A percentile compares a stretch with the other conserved stretches of the same genome.
These are phyloP conservation scores for Catamblyrhynchus diadema DNA, from an alignment of 2,797 vertebrate species.

Conservation along the genomic window DNA sequence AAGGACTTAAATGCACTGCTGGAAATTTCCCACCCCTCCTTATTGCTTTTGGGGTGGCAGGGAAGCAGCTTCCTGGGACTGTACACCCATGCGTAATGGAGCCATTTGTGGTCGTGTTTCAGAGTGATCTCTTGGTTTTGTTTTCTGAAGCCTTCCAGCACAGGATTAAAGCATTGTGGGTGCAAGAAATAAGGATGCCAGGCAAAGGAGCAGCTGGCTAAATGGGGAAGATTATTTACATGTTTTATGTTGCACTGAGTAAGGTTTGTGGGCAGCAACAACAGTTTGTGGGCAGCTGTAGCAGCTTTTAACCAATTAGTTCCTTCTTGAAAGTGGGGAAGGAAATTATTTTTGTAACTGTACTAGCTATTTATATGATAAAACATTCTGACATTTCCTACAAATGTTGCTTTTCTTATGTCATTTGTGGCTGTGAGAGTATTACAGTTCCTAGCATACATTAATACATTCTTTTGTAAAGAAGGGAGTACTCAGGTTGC, in stretches of 20 bases:
- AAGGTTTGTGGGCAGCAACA: not conserved
- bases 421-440: not conserved
- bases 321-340: not conserved
- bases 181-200: not conserved
- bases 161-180: not conserved
- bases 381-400: not conserved
- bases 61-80: not conserved
- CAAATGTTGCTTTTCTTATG: not conserved
- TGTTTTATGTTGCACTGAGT: not conserved
- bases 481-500: not conserved
- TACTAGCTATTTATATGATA: not conserved
- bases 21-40: not conserved
- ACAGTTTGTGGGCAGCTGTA: not conserved
- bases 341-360: not conserved
- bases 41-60: not conserved
- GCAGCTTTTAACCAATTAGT: not conserved
- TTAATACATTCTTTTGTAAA: not conserved
- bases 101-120: not conserved
- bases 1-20: not conserved
- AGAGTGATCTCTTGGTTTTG: not conserved
- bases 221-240: not conserved
- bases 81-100: accelerated
- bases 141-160: not conserved
- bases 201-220: not conserved
- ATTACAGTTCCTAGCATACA: not conserved